These are phyloP conservation scores for Falco peregrinus DNA, from an alignment of 2,797 vertebrate genomes.

Conservation along the genomic window DNA sequence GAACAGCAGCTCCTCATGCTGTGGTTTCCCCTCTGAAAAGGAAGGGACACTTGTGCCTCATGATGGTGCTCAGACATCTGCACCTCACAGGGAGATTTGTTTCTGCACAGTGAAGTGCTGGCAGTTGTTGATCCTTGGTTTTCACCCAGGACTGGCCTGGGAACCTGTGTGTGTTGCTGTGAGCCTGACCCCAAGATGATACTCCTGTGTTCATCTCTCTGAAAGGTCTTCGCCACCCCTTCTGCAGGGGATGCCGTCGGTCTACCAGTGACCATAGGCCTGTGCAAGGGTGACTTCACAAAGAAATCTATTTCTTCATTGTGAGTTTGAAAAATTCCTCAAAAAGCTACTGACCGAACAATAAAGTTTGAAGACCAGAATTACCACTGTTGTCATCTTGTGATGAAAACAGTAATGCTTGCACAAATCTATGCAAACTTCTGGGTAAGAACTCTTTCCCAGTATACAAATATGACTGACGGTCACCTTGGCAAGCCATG, in stretches of 20 bases:
- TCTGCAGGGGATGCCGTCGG: not conserved
- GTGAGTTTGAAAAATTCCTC: not conserved
- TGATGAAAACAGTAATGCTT: not conserved
- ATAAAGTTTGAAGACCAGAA: not conserved
- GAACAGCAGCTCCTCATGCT: not conserved
- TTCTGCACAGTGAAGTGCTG: no score
- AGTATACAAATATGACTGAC: not conserved
- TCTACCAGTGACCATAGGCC: not conserved
- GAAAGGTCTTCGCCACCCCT: not conserved
- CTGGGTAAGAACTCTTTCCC: not conserved
- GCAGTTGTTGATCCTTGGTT: not conserved
- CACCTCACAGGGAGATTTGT: not conserved
- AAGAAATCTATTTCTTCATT: not conserved
- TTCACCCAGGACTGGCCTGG: not conserved
- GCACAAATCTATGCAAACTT: not conserved
- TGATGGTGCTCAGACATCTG: not conserved
- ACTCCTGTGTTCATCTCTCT: not conserved
- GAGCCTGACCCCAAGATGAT: not conserved
- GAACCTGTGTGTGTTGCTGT: not conserved
- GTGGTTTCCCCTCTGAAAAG: not conserved
- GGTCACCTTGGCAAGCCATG: not conserved
- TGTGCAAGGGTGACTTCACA: not conserved
- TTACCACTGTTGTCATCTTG: no score
- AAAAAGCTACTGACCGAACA: not conserved
- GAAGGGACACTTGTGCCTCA: fast-evolving